phyloP scores from a whole-genome alignment of 2,888 invertebrate genomes.

The Seira ritae region DNA sequence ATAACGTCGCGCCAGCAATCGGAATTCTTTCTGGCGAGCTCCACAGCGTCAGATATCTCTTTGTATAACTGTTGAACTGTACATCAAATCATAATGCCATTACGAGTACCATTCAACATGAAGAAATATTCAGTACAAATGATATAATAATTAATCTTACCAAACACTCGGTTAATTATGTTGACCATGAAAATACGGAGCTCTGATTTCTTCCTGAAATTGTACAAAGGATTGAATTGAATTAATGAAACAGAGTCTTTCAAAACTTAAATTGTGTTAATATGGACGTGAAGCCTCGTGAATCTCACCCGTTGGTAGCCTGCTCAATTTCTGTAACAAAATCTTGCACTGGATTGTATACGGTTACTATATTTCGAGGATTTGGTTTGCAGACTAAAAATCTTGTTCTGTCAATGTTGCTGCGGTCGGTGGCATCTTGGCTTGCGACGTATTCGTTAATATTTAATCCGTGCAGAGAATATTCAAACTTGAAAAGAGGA shows the following conservation, averaged over 20 bases:
- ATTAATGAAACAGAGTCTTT: too few species aligned
- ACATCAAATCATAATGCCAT: too few species aligned
- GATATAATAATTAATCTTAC: conserved; percentile 17
- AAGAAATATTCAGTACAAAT: neutral
- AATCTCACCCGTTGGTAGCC: conserved; percentile 74
- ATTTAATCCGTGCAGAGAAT: conserved; percentile 80
- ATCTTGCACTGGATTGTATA: conserved; percentile 88
- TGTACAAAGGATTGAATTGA: too few species aligned
- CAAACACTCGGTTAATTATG: conserved; percentile 91
- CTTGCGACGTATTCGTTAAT: conserved; percentile 78
- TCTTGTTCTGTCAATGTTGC: conserved; percentile 76
- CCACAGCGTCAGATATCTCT: conserved; percentile 81
- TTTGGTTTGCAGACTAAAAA: conserved; percentile 86
- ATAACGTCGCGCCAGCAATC: conserved; percentile 88
- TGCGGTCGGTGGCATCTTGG: conserved; percentile 69
- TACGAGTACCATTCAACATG: too few species aligned
- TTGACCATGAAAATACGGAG: conserved; percentile 90
- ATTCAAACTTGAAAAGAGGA: conserved; percentile 84
- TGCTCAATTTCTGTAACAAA: conserved; percentile 91
- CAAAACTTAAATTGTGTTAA: too few species aligned
- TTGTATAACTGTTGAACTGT: conserved; percentile 83
- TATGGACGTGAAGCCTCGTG: too few species aligned
- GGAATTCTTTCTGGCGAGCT: conserved; percentile 84
- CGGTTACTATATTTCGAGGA: conserved; percentile 84
- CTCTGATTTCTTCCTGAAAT: conserved; percentile 80